Conservation (phyloP, 2,888 invertebrate genomes). For the Phytoseiulus persimilis region DNA sequence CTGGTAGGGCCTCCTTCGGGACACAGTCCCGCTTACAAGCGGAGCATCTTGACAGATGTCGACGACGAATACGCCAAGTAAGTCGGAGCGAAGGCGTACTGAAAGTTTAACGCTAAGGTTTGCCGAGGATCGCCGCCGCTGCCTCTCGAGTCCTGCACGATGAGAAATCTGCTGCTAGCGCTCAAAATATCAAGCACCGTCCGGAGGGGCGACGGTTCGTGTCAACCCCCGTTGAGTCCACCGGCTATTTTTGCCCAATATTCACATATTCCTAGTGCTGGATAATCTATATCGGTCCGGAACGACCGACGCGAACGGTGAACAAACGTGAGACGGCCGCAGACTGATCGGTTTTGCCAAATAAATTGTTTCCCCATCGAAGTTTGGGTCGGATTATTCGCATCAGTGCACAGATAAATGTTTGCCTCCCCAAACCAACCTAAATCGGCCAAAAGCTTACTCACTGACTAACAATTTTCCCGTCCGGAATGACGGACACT, state of each 20-base stretch:
- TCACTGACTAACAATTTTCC: background rate
- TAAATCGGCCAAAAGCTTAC: background rate
- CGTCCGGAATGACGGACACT: background rate
- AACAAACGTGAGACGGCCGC: background rate
- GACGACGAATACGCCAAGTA: constrained; percentile 39
- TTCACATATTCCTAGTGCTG: background rate
- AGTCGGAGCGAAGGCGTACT: background rate
- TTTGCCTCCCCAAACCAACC: background rate
- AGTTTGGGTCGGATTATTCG: background rate
- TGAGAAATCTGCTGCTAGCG: background rate
- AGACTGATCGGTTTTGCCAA: background rate
- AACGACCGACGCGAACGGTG: background rate
- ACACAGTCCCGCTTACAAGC: constrained; percentile 24
- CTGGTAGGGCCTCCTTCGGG: constrained; percentile 46
- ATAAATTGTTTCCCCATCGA: background rate
- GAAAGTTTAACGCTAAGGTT: background rate
- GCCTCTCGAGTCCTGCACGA: background rate
- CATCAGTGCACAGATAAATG: background rate
- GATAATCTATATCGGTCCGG: background rate
- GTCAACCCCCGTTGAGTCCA: background rate
- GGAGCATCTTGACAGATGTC: constrained; percentile 18
- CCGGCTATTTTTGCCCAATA: background rate
- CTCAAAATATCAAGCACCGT: background rate
- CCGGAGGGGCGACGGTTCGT: background rate
- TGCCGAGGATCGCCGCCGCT: background rate